phyloP scores from a whole-genome alignment of 2,888 invertebrate species.

The Erpobdella octoculata region DNA sequence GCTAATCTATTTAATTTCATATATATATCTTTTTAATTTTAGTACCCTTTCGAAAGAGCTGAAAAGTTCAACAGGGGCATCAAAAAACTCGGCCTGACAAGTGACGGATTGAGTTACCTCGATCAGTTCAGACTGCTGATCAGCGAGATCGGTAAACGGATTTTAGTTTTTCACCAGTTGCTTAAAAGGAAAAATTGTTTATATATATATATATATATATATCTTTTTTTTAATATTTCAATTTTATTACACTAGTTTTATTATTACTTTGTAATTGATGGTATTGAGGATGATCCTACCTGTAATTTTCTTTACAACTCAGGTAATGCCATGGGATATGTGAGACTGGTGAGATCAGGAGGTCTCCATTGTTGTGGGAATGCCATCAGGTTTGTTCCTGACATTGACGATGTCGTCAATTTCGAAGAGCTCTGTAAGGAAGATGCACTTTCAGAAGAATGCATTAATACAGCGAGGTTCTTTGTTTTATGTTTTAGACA shows the following conservation, averaged over 20 bases:
- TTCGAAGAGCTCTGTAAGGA: slow-evolving; percentile 63
- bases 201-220: neutral
- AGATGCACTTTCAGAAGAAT: slow-evolving; percentile 59
- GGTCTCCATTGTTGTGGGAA: slow-evolving; percentile 84
- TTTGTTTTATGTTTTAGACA: neutral
- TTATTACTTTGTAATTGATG: neutral
- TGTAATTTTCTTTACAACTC: slow-evolving; percentile 16
- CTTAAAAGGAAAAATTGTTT: neutral
- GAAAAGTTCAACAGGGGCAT: slow-evolving; percentile 88
- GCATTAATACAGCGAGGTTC: slow-evolving; percentile 53
- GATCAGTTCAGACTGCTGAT: slow-evolving; percentile 86
- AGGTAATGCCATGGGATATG: slow-evolving; percentile 88
- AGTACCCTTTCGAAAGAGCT: slow-evolving; percentile 74
- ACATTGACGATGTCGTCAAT: slow-evolving; percentile 62
- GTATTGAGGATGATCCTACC: neutral
- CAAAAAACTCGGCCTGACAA: slow-evolving; percentile 69
- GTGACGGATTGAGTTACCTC: slow-evolving; percentile 76
- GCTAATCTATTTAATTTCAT: neutral
- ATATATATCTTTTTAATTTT: slow-evolving; percentile 13
- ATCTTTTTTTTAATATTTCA: neutral
- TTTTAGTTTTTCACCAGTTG: too few relatives aligned
- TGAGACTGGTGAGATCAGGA: slow-evolving; percentile 84
- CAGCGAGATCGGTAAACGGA: slow-evolving; percentile 72
- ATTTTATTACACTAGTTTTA: neutral
- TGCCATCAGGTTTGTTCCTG: slow-evolving; percentile 79